Base-by-base conservation (phyloP, 2,797 vertebrate genomes). In the Sebastiscus tertius region DNA sequence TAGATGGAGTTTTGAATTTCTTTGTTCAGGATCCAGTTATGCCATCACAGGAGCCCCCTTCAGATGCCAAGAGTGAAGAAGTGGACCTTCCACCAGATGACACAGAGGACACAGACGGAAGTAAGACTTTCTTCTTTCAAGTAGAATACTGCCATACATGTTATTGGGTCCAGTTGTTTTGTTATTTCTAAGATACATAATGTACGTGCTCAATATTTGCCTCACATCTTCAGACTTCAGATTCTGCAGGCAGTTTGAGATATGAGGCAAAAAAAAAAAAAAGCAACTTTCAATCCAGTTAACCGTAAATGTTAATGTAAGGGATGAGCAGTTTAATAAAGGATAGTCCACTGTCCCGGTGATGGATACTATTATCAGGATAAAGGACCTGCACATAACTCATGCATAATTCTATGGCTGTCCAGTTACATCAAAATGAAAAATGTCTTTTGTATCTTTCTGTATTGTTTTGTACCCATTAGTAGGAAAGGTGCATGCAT, bases 21-120 rank as follows among this genome's bases (percentile, higher is more conserved):
- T 87, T 69, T 71, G 31, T 80, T 52, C 94, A 99, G 98, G 98
- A 99, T 99, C 96, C 98, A 96, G 97, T 96, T 96, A 99, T 99
- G 98, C 98, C 98, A 96, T 97, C 97, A 93, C 98, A 99, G 93
- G 98, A 99, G 91, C 98, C 98, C 89, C 95, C 96, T 86, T 96
- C 96, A 94, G 97, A 96, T 26, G 96, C 96, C 85, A 97, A 97
- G 94, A 96, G 93, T 1, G 96, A 97, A 2, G 96, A 97, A 86
- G 95, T 92, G 78, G 97, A 97, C 79, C 94, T 97, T 79, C 96
- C 97, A 84, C 94, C 97, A 2, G 97, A 99, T 80, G 97, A 97
- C 86, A 93, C 94, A 0, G 97, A 98, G 88, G 97, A 97, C 82
- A 93, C 95, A 1, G 97, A 97, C 80, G 96, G 95, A 93, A 97